These are phyloP conservation scores for Lordiphosa collinella DNA, from an alignment of 1,140 invertebrate genomes.

Conservation along the genomic window DNA sequence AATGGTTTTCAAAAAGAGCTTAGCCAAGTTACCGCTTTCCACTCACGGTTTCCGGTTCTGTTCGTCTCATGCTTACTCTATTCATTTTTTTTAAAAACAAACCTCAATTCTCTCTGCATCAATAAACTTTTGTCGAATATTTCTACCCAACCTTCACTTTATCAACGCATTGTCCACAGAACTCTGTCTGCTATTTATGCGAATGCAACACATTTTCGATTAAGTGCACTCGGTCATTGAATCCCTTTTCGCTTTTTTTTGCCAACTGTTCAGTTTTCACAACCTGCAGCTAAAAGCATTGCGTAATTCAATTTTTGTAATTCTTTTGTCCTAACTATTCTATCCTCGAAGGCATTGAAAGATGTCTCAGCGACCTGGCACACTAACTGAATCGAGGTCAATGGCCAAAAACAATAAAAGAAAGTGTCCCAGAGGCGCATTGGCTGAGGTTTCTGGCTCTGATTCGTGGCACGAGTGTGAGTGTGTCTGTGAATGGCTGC, in stretches of 20 bases:
- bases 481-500: slow-evolving; percentile 47
- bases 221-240: background rate
- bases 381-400: slow-evolving; percentile 44
- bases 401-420: slow-evolving; percentile 56
- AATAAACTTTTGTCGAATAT: too few species aligned
- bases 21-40: too few species aligned
- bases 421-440: slow-evolving; percentile 26
- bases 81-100: too few species aligned
- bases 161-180: background rate
- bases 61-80: too few species aligned
- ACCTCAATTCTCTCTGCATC: too few species aligned
- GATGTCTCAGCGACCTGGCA: slow-evolving; percentile 1
- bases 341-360: slow-evolving; percentile 22
- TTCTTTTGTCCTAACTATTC: slow-evolving; percentile 9
- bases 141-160: background rate
- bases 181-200: slow-evolving; percentile 18
- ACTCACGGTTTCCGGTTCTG: too few species aligned
- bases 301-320: slow-evolving; percentile 50
- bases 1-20: too few species aligned
- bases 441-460: slow-evolving; percentile 11
- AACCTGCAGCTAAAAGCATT: slow-evolving; percentile 43
- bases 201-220: background rate
- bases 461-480: slow-evolving; percentile 24
- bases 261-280: slow-evolving; percentile 4
- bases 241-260: background rate